These are phyloP conservation scores for Oxycera nigricornis DNA, from an alignment of 2,888 invertebrate species.

Conservation along the genomic window DNA sequence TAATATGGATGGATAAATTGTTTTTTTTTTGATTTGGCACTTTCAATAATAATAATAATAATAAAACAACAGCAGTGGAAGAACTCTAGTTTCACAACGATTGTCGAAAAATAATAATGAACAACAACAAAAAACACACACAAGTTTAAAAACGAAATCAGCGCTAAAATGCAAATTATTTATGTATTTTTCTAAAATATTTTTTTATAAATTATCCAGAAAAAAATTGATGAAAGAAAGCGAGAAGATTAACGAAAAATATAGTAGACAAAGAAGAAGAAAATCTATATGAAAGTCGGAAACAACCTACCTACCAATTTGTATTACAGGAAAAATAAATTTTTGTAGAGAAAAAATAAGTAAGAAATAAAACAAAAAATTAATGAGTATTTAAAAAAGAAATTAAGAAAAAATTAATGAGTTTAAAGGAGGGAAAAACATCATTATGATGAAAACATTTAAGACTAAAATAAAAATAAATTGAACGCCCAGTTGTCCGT, in stretches of 20 bases:
- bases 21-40: too few relatives aligned
- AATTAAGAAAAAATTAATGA: neutral
- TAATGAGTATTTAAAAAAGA: neutral
- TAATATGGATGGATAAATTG: too few relatives aligned
- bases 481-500: neutral
- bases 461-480: neutral
- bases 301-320: neutral
- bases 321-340: neutral
- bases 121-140: neutral
- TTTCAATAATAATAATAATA: too few relatives aligned
- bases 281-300: neutral
- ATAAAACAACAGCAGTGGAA: too few relatives aligned
- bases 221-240: neutral
- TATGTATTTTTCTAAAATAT: constrained; percentile 12
- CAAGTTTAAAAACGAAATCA: too few relatives aligned
- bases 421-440: neutral
- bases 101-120: too few relatives aligned
- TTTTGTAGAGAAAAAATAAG: too few relatives aligned
- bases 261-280: neutral
- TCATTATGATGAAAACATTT: neutral
- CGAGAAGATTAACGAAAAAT: neutral
- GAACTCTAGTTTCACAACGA: too few relatives aligned
- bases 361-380: neutral
- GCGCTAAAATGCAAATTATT: neutral
- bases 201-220: neutral